Evolutionary conservation across 2,797 vertebrate species (phyloP).

Genomic region (Poecilia gillii): DNA sequence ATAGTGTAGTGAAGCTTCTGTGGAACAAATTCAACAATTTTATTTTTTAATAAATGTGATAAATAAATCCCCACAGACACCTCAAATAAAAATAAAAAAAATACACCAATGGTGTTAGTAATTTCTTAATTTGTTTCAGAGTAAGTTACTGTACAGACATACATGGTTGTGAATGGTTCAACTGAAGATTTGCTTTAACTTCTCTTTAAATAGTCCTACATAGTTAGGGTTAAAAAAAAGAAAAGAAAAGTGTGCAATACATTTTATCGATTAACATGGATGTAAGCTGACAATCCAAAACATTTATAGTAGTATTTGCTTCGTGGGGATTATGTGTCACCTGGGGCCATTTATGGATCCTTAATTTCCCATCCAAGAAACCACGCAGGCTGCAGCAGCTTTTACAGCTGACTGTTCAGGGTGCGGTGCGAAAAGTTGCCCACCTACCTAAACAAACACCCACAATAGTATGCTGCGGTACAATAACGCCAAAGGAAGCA

Average conservation of each 20-base stretch:
- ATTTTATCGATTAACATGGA: not conserved
- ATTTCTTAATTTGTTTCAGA: not conserved
- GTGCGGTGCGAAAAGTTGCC: not conserved
- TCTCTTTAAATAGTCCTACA: not conserved
- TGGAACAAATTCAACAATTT: not conserved
- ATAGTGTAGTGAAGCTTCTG: not conserved
- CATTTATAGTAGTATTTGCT: not conserved
- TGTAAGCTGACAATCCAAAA: not conserved
- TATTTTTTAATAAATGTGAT: not conserved
- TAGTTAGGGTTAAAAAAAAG: not conserved
- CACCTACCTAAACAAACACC: conserved; percentile 34
- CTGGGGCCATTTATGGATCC: not conserved
- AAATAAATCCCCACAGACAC: not conserved
- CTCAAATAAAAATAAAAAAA: not conserved
- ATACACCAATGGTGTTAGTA: not conserved
- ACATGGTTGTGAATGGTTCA: no score
- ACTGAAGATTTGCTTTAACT: no score
- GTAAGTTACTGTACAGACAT: no score
- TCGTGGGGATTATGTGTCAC: not conserved
- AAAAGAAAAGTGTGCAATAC: not conserved
- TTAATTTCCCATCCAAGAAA: not conserved
- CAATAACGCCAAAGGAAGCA: not conserved
- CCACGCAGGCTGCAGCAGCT: not conserved
- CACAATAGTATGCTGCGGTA: conserved; percentile 15
- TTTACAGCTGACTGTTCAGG: not conserved